Evolutionary conservation across 1,140 invertebrate genomes (phyloP), one percentile per base, ranked within the genome.

Genomic region (Rhagoletis zephyria): DNA sequence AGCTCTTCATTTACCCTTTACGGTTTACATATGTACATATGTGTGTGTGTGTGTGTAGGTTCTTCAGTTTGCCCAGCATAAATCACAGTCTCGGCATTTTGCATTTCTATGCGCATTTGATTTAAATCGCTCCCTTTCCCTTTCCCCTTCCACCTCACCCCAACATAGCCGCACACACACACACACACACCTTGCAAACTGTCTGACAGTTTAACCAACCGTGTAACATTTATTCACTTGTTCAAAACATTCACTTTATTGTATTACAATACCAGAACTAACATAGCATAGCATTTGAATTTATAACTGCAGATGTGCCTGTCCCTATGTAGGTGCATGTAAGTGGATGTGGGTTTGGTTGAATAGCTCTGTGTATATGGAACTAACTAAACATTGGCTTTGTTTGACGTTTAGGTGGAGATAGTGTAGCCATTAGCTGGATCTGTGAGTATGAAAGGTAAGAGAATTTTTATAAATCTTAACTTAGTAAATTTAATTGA

Each of bases 41-140:
- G 59, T 12, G 0, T 60, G 59, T 9, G 65, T 7, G 2, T 19
- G 30, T 64, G 63, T 64, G 16, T 48, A 14, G 51, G 45, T 81
- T 30, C 45, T 5, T 59, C 19, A 9, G 48, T 16, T 63, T 63
- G 45, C 9, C 5, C 6, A 81, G 74, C 48, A 81, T 81, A 81
- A 81, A 81, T 81, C 74, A 81, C 45, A 19, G 74, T 81, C 74
- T 81, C 16, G 48, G 48, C 48, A 81, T 81, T 81, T 81, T 81
- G 74, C 48, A 81, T 81, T 81, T 81, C 40, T 81, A 59, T 81
- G 74, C 74, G 56, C 74, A 81, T 81, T 81, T 81, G 48, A 81
- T 81, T 56, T 81, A 81, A 81, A 81, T 81, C n/a, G 48, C 19
- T 59, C 45, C 30, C 45, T 48, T 30, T n/a, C 74, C n/a, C 48